Evolutionary conservation across 2,797 vertebrate genomes (phyloP), one percentile per base, ranked within the genome.

Genomic region (Squalus acanthias): DNA sequence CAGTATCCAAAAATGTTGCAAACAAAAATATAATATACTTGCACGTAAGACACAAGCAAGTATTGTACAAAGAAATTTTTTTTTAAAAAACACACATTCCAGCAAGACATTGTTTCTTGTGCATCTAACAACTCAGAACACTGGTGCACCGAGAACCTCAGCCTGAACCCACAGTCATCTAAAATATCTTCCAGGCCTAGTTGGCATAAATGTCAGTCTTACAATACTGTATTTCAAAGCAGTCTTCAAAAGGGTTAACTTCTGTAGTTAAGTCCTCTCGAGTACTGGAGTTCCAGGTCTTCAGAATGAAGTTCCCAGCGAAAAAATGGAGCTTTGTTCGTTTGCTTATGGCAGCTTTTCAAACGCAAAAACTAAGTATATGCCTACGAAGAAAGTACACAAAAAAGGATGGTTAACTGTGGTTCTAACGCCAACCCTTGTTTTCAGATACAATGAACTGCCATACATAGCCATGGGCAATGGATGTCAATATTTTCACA

Each of bases 301-400:
- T 76, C 53, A 53, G 94, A 72, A 63, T 29, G 93, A 70, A 95
- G 70, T 74, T 95, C 29, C 26, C 70, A 57, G 13, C 0, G 29
- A 95, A n/a, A 39, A 29, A 65, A 65, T 63, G 15, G 89, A 65
- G 60, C 29, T n/a, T 50, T 95, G 57, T 13, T 91, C 26, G 12
- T 8, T 57, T 74, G 12, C 50, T 95, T 95, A 95, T 74, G 70
- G 76, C 96, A 98, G 98, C 97, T 99, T 99, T 98, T 99, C 99
- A 96, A 99, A 99, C 72, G 98, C 98, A 97, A 99, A 99, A 96
- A 99, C 98, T 98, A 99, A 97, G 97, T 99, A 99, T 97, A 99
- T 98, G 97, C 99, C 99, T 99, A 97, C 50, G 96, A 96, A 26
- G 97, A 7, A 96, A 97, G 97, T 97, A 96, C 0, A 0, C 0